A percentile compares a stretch with the other conserved stretches of the same genome.
These are phyloP conservation scores for Anhinga rufa DNA, from an alignment of 2,113 vertebrate genomes.

Conservation along the genomic window DNA sequence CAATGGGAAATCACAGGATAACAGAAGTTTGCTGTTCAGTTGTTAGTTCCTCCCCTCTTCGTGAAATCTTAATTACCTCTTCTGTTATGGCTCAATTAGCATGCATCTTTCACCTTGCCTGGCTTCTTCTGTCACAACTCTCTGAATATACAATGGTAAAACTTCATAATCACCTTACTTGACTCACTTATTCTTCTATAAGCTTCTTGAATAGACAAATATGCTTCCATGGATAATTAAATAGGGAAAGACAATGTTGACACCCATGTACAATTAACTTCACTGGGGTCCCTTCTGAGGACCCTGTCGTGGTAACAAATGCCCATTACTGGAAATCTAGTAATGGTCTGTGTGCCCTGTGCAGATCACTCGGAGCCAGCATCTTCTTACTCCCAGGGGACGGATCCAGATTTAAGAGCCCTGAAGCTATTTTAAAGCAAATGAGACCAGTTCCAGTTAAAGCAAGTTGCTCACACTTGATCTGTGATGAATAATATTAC, in stretches of 20 bases:
- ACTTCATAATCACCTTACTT: not conserved
- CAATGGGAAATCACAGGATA: not conserved
- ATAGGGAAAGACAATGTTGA: not conserved
- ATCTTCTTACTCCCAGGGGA: not conserved
- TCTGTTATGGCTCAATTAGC: not conserved
- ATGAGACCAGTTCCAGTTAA: not conserved
- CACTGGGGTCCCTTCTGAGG: not conserved
- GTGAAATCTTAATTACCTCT: not conserved
- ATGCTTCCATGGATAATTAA: not conserved
- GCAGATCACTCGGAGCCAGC: not conserved
- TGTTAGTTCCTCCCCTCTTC: not conserved
- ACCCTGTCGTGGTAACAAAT: fast-evolving
- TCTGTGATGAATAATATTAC: not conserved
- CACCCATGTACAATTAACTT: not conserved
- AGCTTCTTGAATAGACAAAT: not conserved
- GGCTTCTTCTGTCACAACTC: not conserved
- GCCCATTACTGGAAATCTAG: not conserved
- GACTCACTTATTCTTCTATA: not conserved
- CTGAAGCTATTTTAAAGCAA: not conserved
- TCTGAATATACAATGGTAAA: not conserved
- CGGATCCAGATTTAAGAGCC: not conserved
- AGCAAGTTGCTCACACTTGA: not conserved
- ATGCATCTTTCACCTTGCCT: not conserved
- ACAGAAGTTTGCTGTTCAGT: not conserved
- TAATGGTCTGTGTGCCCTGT: not conserved